Conservation (phyloP, 2,888 invertebrate species). For the Boloria selene region DNA sequence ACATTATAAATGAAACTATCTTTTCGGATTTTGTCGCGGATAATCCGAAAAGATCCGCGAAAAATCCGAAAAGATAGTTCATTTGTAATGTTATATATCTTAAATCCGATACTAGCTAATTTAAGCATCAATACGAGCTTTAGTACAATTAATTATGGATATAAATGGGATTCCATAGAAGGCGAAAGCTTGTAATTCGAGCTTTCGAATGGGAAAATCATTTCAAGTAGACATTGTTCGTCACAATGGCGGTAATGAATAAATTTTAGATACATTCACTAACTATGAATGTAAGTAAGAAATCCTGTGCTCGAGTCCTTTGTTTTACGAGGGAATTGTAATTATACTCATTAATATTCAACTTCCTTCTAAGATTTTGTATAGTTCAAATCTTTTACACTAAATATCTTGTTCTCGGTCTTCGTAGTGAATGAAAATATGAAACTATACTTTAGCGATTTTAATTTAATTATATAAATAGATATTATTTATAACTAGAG, state of each 20-base stretch:
- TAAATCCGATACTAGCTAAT: constrained; percentile 20
- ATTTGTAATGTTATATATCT: too few species aligned
- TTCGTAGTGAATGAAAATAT: too few species aligned
- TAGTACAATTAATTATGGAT: neutral
- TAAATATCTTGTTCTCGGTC: too few species aligned
- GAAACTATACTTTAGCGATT: too few species aligned
- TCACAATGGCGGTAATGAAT: constrained; percentile 25
- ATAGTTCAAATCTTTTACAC: neutral
- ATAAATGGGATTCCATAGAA: neutral
- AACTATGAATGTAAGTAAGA: constrained; percentile 18
- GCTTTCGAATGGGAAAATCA: constrained; percentile 16
- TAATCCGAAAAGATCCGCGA: too few species aligned
- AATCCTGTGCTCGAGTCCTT: constrained; percentile 1
- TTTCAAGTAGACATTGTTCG: constrained; percentile 12
- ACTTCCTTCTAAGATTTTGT: neutral
- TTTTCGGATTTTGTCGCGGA: too few species aligned
- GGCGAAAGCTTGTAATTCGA: constrained; percentile 4
- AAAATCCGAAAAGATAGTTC: too few species aligned
- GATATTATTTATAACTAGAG: too few species aligned
- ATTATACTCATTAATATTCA: constrained; percentile 8
- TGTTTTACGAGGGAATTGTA: constrained; percentile 10
- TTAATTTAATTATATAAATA: too few species aligned
- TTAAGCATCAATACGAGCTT: too few species aligned
- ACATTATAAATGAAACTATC: too few species aligned
- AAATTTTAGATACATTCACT: constrained; percentile 22